A percentile compares a stretch with the other conserved stretches of the same genome.
These are phyloP conservation scores for Rhadina sibilatrix DNA, from an alignment of 2,113 vertebrate species.

Conservation along the genomic window DNA sequence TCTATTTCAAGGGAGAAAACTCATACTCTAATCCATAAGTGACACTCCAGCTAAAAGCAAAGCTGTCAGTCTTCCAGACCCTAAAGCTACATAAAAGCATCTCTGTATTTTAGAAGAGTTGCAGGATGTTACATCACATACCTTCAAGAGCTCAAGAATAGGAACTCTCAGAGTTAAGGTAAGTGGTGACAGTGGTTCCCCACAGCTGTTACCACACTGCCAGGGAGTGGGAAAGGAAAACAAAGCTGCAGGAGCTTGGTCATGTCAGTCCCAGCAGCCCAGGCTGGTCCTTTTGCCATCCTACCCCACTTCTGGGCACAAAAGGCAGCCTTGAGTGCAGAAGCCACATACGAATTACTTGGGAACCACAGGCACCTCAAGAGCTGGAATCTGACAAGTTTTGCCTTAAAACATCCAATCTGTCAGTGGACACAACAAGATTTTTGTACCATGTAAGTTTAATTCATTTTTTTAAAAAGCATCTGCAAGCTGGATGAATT, in stretches of 20 bases:
- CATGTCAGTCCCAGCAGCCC: not conserved
- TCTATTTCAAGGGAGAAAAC: not conserved
- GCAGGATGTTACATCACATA: not conserved
- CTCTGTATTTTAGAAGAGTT: not conserved
- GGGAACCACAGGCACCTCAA: not conserved
- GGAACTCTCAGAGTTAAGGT: not conserved
- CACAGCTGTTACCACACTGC: not conserved
- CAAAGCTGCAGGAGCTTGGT: not conserved
- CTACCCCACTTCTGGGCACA: not conserved
- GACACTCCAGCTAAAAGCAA: not conserved
- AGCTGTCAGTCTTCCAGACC: not conserved
- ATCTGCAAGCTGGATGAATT: not conserved
- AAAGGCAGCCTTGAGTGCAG: not conserved
- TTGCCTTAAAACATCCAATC: not conserved
- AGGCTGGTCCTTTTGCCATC: not conserved
- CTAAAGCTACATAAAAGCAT: not conserved
- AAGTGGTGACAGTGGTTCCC: not conserved
- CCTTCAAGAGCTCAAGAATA: not conserved
- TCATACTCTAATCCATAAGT: not conserved
- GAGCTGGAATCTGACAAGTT: not conserved
- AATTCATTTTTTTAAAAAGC: not conserved
- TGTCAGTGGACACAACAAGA: not conserved
- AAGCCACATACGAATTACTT: not conserved
- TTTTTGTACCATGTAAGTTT: not conserved
- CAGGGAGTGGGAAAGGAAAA: not conserved